Evolutionary conservation across 2,888 invertebrate species (phyloP), one percentile per base, ranked within the genome.

Genomic region (Ophraella communa): DNA sequence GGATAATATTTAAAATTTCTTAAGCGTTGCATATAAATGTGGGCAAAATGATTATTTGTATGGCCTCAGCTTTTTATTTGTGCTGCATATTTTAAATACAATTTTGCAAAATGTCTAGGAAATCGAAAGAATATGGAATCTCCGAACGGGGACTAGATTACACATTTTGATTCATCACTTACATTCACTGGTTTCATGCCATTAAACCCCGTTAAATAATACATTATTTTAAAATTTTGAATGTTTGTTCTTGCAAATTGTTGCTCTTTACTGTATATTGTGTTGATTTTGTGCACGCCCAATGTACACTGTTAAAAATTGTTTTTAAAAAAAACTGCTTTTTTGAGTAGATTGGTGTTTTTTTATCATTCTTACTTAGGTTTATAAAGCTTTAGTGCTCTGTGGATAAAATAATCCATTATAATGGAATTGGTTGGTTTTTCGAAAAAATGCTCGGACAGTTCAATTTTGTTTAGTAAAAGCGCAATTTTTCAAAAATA

Each of bases 231-330:
- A n/a, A 23, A 24, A 24, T 49, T 5, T 24, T 18, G 30, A 10
- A 49, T 49, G 49, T 17, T 53, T 53, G 52, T 27, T 33, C 33
- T 20, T 53, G 30, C 27, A 20, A 33, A 53, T 20, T 20, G 33
- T 18, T 30, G 18, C 4, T 53, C 18, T 35, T n/a, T 53, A 20
- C 33, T 17, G 42, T 18, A 42, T 59, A 30, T 61, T 55, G 54
- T 55, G 62, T 62, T 54, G 65, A 47, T 61, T 64, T 64, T 64
- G 54, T 64, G 65, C 65, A 65, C 65, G 51, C 42, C 8, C 24
- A 30, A 55, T 51, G 62, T 55, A 51, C 53, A 51, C 18, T 58
- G 18, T 35, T n/a, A 23, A 23, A n/a, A 23, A 2, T 45, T 21
- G 4, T 39, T 35, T 35, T 35, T 39, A 2, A 17, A 17, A 14